Conservation (phyloP, 2,113 vertebrate species). For the Anser brachyrhynchus region DNA sequence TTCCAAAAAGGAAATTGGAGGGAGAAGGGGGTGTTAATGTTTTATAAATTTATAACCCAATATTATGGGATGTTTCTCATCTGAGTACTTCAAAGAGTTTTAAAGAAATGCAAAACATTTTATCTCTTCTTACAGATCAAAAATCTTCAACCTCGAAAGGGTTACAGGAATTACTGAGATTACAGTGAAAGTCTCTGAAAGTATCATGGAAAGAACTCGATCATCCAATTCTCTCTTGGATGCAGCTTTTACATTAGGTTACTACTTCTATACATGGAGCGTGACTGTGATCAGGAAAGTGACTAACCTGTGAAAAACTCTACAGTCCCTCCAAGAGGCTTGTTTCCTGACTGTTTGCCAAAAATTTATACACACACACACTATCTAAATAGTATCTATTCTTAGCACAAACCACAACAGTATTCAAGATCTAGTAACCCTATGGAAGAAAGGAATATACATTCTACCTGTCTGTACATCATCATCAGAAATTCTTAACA, state of each 20-base stretch:
- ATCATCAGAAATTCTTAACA: background rate
- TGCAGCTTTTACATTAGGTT: background rate
- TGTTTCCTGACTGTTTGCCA: background rate
- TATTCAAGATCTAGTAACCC: background rate
- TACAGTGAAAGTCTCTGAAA: background rate
- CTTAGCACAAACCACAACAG: background rate
- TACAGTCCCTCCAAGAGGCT: background rate
- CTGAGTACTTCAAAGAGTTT: background rate
- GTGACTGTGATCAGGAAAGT: background rate
- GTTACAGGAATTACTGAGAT: background rate
- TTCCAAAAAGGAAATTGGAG: background rate
- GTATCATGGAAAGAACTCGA: background rate
- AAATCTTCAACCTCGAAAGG: background rate
- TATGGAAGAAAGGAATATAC: background rate
- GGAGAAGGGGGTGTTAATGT: rapidly evolving
- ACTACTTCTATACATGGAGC: background rate
- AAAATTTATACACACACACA: background rate
- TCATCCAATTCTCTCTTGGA: background rate
- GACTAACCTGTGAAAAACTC: background rate
- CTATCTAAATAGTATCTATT: background rate
- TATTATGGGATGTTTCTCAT: background rate
- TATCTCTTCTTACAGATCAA: background rate
- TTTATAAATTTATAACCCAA: background rate
- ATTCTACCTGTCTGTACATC: background rate
- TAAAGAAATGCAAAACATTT: background rate